Evolutionary conservation across 1,140 invertebrate genomes (phyloP).

Genomic region (Sesamia nonagrioides): DNA sequence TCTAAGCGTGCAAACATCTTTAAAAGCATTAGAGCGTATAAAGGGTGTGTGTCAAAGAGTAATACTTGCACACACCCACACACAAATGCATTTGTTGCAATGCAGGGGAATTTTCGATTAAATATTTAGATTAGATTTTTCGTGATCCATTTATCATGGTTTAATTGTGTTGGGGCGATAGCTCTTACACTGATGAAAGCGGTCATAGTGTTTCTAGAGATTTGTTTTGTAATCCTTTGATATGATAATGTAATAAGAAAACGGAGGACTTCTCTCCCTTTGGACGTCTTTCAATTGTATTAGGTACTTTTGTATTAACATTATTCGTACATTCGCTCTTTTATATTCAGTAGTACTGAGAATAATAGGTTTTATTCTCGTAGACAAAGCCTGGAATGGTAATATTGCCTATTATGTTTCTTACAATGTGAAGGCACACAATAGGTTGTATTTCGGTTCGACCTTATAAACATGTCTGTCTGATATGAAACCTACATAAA

Average conservation of each 20-base stretch:
- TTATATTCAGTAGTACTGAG: conserved; percentile 20
- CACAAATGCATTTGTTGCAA: conserved; percentile 65
- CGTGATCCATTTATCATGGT: conserved; percentile 85
- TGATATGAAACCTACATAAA: background rate
- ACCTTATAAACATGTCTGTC: too few relatives aligned
- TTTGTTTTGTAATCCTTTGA: conserved; percentile 78
- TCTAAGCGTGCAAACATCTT: background rate
- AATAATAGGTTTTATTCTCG: conserved; percentile 29
- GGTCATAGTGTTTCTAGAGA: conserved; percentile 66
- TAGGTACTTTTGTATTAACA: conserved; percentile 35
- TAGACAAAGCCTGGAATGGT: conserved; percentile 32
- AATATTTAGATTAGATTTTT: conserved; percentile 87
- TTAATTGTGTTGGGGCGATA: conserved; percentile 81
- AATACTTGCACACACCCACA: conserved; percentile 47
- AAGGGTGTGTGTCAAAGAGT: conserved; percentile 41
- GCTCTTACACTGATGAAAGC: conserved; percentile 69
- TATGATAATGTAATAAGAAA: conserved; percentile 84
- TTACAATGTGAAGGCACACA: background rate
- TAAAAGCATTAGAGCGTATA: conserved; percentile 24
- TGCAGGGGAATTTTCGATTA: conserved; percentile 85
- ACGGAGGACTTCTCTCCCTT: conserved; percentile 44
- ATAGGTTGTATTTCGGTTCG: background rate
- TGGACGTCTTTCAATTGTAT: conserved; percentile 31
- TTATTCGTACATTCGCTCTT: conserved; percentile 32
- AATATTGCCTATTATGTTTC: background rate